Conservation (phyloP, 2,888 invertebrate genomes). For the Callimorpha dominula region DNA sequence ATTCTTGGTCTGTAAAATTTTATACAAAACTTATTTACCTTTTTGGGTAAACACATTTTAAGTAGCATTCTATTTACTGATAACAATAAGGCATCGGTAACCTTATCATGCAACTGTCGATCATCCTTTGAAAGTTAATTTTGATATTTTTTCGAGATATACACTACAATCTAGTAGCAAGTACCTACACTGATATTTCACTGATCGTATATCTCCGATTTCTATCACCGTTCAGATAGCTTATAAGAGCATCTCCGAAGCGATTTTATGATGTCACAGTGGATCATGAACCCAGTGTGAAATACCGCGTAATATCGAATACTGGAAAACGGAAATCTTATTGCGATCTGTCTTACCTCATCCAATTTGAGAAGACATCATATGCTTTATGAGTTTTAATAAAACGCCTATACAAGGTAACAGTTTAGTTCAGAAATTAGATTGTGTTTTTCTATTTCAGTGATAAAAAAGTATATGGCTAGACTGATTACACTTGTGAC, state of each 20-base stretch:
- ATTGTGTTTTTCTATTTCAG: neutral
- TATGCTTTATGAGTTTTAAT: neutral
- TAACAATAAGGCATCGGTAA: too few species aligned
- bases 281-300: neutral
- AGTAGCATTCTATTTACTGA: too few species aligned
- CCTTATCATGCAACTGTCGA: too few species aligned
- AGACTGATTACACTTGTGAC: too few species aligned
- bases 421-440: neutral
- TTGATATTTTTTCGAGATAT: too few species aligned
- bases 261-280: neutral
- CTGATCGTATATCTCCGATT: neutral
- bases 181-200: neutral
- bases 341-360: conserved; percentile 12
- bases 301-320: neutral
- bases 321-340: conserved; percentile 10
- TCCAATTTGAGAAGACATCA: neutral
- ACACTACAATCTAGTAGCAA: neutral
- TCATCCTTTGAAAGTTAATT: too few species aligned
- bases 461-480: neutral
- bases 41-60: too few species aligned
- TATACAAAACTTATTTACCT: too few species aligned
- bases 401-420: neutral
- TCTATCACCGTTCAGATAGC: neutral
- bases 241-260: neutral
- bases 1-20: too few species aligned